Evolutionary conservation across 2,888 invertebrate species (phyloP).

Genomic region (Orthosia gothica): DNA sequence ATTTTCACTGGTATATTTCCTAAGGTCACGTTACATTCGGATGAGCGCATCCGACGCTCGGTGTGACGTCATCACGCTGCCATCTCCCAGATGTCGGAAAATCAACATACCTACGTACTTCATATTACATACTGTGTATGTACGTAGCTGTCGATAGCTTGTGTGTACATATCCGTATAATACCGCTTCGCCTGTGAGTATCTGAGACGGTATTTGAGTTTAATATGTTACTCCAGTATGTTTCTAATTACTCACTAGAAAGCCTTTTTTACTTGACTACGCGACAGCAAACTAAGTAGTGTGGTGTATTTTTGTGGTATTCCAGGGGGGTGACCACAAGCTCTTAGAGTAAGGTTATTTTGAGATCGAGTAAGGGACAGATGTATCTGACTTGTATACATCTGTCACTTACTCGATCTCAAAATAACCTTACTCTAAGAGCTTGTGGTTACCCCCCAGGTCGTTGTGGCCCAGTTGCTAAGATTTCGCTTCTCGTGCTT

Average conservation of each 20-base stretch:
- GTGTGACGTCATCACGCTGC: slow-evolving; percentile 50
- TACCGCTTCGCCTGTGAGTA: neutral
- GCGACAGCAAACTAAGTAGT: too few species aligned
- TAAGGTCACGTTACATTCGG: slow-evolving; percentile 51
- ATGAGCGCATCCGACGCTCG: slow-evolving; percentile 49
- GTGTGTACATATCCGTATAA: slow-evolving; percentile 12
- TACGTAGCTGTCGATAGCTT: slow-evolving; percentile 6
- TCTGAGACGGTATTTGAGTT: neutral
- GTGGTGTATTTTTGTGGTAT: too few species aligned
- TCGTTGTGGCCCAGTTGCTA: too few species aligned
- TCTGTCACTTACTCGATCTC: too few species aligned
- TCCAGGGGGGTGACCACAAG: too few species aligned
- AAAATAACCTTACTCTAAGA: too few species aligned
- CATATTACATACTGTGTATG: slow-evolving; percentile 30
- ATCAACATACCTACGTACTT: slow-evolving; percentile 42
- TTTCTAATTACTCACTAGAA: neutral
- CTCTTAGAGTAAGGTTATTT: too few species aligned
- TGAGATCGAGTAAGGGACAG: too few species aligned
- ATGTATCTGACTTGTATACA: too few species aligned
- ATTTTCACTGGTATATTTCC: slow-evolving; percentile 41
- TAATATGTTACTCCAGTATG: neutral
- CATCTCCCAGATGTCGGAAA: slow-evolving; percentile 52
- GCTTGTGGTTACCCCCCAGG: too few species aligned
- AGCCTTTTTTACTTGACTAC: too few species aligned
- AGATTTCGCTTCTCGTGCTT: too few species aligned